Evolutionary conservation across 1,140 invertebrate genomes (phyloP).

Genomic region (Pseudomyrmex sp.): DNA sequence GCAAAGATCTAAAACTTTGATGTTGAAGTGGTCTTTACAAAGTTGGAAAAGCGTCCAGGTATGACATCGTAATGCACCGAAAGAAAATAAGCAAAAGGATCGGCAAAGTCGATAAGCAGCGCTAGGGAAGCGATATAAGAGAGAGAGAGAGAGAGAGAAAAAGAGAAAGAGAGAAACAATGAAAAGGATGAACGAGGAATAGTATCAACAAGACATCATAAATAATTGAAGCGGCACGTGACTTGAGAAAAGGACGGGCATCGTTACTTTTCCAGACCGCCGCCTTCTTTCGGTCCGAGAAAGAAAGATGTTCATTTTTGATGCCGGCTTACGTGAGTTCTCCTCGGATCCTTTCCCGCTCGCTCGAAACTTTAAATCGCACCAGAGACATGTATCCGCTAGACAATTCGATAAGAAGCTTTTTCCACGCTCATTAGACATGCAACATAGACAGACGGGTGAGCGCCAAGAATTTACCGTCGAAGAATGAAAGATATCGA

Average conservation of each 20-base stretch:
- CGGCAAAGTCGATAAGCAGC: conserved; percentile 35
- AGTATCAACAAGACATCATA: conserved; percentile 45
- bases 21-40: background rate
- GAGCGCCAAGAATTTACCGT: background rate
- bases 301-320: conserved; percentile 52
- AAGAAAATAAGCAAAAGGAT: conserved; percentile 5
- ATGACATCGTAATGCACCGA: background rate
- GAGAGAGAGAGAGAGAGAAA: background rate
- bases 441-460: conserved; percentile 14
- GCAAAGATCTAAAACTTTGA: background rate
- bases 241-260: conserved; percentile 7
- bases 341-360: conserved; percentile 6
- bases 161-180: background rate
- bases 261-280: conserved; percentile 40
- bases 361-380: conserved; percentile 44
- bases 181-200: conserved; percentile 52
- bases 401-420: conserved; percentile 42
- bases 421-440: conserved; percentile 19
- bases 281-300: conserved; percentile 9
- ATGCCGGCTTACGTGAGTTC: conserved; percentile 45
- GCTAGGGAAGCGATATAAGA: background rate
- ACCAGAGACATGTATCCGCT: conserved; percentile 28
- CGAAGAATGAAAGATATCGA: conserved; percentile 18
- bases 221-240: conserved; percentile 48
- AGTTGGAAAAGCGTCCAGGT: background rate